Evolutionary conservation across 2,888 invertebrate species (phyloP).

Genomic region (Sisyra terminalis): DNA sequence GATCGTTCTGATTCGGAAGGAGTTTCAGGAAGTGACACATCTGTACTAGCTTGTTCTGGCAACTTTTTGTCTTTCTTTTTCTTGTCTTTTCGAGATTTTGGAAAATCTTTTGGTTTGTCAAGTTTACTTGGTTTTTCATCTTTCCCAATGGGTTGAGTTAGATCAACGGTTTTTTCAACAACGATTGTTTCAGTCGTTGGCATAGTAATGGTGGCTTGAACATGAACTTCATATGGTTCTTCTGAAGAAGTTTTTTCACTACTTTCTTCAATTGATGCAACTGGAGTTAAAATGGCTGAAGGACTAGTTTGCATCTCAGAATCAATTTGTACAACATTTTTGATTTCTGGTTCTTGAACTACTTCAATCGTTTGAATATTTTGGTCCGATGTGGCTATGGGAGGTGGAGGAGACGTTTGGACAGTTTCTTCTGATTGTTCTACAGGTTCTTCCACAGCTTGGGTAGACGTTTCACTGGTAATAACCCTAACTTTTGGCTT

Average conservation of each 20-base stretch:
- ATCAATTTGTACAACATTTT: constrained; percentile 19
- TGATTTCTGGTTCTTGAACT: constrained; percentile 12
- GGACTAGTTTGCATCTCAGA: constrained; percentile 40
- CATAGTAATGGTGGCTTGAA: constrained; percentile 38
- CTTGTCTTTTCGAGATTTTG: background rate
- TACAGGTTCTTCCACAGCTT: constrained; percentile 18
- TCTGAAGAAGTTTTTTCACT: constrained; percentile 29
- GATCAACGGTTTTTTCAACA: constrained; percentile 6
- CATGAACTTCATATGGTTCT: constrained; percentile 41
- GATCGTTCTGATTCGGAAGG: constrained; percentile 10
- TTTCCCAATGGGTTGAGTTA: constrained; percentile 7
- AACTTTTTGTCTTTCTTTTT: constrained; percentile 7
- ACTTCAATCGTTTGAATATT: constrained; percentile 20
- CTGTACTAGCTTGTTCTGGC: constrained; percentile 1
- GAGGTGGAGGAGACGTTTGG: constrained; percentile 20
- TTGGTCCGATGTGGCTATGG: constrained; percentile 17
- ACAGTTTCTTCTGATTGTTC: constrained; percentile 20
- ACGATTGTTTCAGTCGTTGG: constrained; percentile 18
- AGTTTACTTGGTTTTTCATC: constrained; percentile 4
- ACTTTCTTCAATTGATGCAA: constrained; percentile 28
- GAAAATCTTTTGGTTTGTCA: constrained; percentile 4
- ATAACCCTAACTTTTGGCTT: constrained; percentile 19
- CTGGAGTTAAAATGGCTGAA: constrained; percentile 32
- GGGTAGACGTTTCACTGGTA: constrained; percentile 25
- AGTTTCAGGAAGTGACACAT: constrained; percentile 7